Percentiles rank a stretch among this genome's conserved stretches.
phyloP scores from a whole-genome alignment of 37 sponge, comb jelly and placozoan species.

The Diacarnus erythraeanus region DNA sequence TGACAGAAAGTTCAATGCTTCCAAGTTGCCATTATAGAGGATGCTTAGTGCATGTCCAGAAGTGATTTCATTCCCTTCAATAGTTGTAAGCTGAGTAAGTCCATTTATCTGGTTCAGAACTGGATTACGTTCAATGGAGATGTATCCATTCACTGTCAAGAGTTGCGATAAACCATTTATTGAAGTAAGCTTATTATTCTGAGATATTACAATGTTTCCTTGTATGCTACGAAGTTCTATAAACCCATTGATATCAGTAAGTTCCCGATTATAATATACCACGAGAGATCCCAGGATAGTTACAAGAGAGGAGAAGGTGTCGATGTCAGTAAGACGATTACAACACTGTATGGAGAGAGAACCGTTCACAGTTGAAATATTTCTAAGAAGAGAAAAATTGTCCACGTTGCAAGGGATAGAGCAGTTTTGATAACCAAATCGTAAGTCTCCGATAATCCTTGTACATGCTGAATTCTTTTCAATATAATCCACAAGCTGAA shows the following conservation, averaged over 20 bases:
- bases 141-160: slow-evolving; percentile 15
- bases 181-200: slow-evolving; percentile 30
- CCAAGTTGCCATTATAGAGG: slow-evolving; percentile 43
- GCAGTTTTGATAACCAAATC: slow-evolving; percentile 37
- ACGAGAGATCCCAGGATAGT: slow-evolving; percentile 27
- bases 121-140: slow-evolving; percentile 50
- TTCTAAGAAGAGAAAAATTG: slow-evolving; percentile 2
- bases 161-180: slow-evolving; percentile 18
- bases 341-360: slow-evolving; percentile 61
- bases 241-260: slow-evolving; percentile 26
- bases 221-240: background rate
- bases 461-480: slow-evolving; percentile 7
- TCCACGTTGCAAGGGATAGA: slow-evolving; percentile 10
- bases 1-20: slow-evolving; percentile 19
- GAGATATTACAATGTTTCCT: slow-evolving; percentile 32
- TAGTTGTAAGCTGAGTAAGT: slow-evolving; percentile 3
- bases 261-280: slow-evolving; percentile 45
- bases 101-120: slow-evolving; percentile 24
- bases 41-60: slow-evolving; percentile 42
- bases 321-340: background rate
- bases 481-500: background rate
- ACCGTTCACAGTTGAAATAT: slow-evolving; percentile 19
- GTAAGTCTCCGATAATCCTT: slow-evolving; percentile 5
- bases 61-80: slow-evolving; percentile 30
- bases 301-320: slow-evolving; percentile 1